phyloP scores from a whole-genome alignment of 2,797 vertebrate species.

The Diplodus puntazzo region DNA sequence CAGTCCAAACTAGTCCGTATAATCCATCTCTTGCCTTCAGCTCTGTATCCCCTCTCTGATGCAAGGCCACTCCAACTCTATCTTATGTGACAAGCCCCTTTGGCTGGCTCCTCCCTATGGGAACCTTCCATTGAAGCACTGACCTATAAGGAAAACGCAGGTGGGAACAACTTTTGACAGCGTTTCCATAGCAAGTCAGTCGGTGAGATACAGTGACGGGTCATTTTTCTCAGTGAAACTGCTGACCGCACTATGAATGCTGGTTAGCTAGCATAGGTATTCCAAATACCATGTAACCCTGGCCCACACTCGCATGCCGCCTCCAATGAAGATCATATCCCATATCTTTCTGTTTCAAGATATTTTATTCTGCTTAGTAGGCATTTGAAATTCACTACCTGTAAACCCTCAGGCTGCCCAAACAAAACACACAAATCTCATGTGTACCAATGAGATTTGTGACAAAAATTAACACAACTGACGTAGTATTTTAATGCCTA shows the following conservation, averaged over 20 bases:
- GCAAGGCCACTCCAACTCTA: slow-evolving; percentile 18
- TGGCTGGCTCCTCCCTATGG: slow-evolving; percentile 53
- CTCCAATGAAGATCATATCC: not conserved
- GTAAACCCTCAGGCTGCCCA: not conserved
- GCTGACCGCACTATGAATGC: slow-evolving; percentile 1
- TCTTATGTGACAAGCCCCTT: slow-evolving; percentile 48
- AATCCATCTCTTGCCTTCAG: slow-evolving; percentile 52
- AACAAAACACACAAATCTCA: not conserved
- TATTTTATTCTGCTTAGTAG: slow-evolving; percentile 8
- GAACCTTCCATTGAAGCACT: slow-evolving; percentile 28
- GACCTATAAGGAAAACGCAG: slow-evolving; percentile 44
- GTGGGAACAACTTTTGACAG: slow-evolving; percentile 15
- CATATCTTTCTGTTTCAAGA: not conserved
- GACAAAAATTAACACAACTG: not conserved
- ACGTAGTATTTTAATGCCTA: not conserved
- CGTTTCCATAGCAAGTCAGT: slow-evolving; percentile 16
- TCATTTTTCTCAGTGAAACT: not conserved
- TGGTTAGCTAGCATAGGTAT: not conserved
- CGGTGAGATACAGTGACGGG: not conserved
- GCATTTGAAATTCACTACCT: not conserved
- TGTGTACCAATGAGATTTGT: not conserved
- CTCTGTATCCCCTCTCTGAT: slow-evolving; percentile 25
- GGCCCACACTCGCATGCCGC: not conserved
- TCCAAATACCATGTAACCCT: not conserved
- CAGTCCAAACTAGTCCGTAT: slow-evolving; percentile 38